A percentile compares a stretch with the other conserved stretches of the same genome.
phyloP scores from a whole-genome alignment of 2,113 vertebrate species.

The Macquaria australasica region DNA sequence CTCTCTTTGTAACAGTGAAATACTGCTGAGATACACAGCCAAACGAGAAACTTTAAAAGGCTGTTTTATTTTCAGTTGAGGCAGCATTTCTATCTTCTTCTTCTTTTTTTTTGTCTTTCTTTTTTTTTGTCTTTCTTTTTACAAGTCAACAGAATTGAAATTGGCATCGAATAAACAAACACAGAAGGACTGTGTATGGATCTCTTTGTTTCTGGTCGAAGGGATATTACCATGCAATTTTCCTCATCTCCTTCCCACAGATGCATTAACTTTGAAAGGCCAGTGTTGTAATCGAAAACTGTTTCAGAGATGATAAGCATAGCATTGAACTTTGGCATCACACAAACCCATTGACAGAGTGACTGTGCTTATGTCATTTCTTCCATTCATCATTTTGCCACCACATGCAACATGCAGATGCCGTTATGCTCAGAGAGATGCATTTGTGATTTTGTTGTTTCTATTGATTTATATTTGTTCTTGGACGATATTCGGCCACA shows the following conservation, averaged over 20 bases:
- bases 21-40: slow-evolving; percentile 58
- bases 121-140: background rate
- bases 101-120: background rate
- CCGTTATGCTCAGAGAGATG: background rate
- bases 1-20: slow-evolving; percentile 70
- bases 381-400: slow-evolving; percentile 31
- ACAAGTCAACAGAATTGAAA: slow-evolving; percentile 56
- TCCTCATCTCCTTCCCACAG: slow-evolving; percentile 23
- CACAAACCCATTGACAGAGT: slow-evolving; percentile 11
- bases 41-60: slow-evolving; percentile 57
- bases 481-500: slow-evolving; percentile 9
- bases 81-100: slow-evolving; percentile 38
- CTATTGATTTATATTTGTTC: slow-evolving; percentile 30
- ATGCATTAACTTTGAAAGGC: slow-evolving; percentile 33
- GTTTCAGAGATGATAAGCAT: slow-evolving; percentile 7
- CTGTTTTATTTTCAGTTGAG: slow-evolving; percentile 55
- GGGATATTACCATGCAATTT: slow-evolving; percentile 33
- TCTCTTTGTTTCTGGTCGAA: slow-evolving; percentile 46
- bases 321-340: slow-evolving; percentile 24
- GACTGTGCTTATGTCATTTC: slow-evolving; percentile 7
- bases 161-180: slow-evolving; percentile 56
- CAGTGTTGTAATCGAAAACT: slow-evolving; percentile 4
- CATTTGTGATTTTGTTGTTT: slow-evolving; percentile 9
- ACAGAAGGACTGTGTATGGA: slow-evolving; percentile 23
- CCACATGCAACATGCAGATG: background rate